A percentile compares a stretch with the other conserved stretches of the same genome.
Evolutionary conservation across 2,888 invertebrate genomes (phyloP).

Genomic region (Drosophila aldrichi): DNA sequence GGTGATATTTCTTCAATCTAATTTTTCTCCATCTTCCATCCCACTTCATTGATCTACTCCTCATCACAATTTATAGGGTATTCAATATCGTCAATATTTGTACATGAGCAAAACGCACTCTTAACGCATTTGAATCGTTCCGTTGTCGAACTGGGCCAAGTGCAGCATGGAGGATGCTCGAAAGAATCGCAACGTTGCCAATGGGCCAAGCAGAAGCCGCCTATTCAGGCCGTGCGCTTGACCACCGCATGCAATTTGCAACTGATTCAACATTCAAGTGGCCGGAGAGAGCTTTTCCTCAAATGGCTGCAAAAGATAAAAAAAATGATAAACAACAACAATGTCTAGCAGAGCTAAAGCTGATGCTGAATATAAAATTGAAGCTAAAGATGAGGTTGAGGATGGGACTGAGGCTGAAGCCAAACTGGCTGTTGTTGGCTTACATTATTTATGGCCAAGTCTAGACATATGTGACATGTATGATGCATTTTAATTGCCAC

Average conservation of each 20-base stretch:
- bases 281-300: slow-evolving; percentile 29
- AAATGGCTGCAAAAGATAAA: slow-evolving; percentile 47
- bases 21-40: background rate
- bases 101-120: slow-evolving; percentile 33
- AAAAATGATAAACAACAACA: slow-evolving; percentile 51
- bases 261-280: slow-evolving; percentile 76
- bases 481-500: slow-evolving; percentile 56
- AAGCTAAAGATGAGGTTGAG: background rate
- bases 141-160: slow-evolving; percentile 53
- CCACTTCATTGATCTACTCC: background rate
- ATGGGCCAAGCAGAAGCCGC: slow-evolving; percentile 27
- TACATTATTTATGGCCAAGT: slow-evolving; percentile 67
- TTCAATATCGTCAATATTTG: slow-evolving; percentile 19
- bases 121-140: slow-evolving; percentile 44
- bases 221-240: slow-evolving; percentile 46
- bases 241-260: slow-evolving; percentile 75
- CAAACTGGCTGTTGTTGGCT: slow-evolving; percentile 54
- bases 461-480: slow-evolving; percentile 71
- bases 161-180: slow-evolving; percentile 40
- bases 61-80: slow-evolving; percentile 2
- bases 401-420: background rate
- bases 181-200: slow-evolving; percentile 29
- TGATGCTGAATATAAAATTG: background rate
- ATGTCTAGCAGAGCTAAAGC: slow-evolving; percentile 41
- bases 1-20: too few relatives aligned